Conservation (phyloP, 1,140 invertebrate genomes). For the Hesperophylax magnus region DNA sequence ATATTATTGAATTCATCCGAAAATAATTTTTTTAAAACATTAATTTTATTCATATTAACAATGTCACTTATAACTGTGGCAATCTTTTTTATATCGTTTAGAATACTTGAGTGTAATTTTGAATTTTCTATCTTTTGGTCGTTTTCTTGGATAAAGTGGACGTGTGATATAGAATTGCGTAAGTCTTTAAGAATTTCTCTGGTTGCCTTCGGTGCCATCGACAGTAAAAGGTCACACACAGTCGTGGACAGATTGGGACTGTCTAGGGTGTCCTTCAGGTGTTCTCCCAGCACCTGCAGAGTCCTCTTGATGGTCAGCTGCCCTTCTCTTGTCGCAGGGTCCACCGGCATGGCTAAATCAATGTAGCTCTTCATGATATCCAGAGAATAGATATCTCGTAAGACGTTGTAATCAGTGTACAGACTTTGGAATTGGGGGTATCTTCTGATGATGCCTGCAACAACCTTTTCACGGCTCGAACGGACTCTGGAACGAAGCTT, state of each 20-base stretch:
- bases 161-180: background rate
- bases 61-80: background rate
- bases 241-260: background rate
- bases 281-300: conserved; percentile 9
- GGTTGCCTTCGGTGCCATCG: background rate
- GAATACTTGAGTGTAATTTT: background rate
- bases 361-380: conserved; percentile 5
- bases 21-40: background rate
- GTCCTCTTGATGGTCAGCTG: conserved; percentile 1
- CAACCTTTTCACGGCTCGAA: background rate
- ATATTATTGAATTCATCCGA: background rate
- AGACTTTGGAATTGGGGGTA: background rate
- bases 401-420: background rate
- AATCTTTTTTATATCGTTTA: background rate
- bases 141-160: background rate
- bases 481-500: background rate
- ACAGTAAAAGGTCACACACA: background rate
- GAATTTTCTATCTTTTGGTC: background rate
- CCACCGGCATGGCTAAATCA: background rate
- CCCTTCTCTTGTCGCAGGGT: background rate
- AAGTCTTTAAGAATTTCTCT: background rate
- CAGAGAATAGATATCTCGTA: conserved; percentile 5
- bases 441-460: background rate
- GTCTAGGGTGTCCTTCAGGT: background rate
- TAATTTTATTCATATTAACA: background rate